These are phyloP conservation scores for Cryptotermes secundus DNA, from an alignment of 1,140 invertebrate species.

Conservation along the genomic window DNA sequence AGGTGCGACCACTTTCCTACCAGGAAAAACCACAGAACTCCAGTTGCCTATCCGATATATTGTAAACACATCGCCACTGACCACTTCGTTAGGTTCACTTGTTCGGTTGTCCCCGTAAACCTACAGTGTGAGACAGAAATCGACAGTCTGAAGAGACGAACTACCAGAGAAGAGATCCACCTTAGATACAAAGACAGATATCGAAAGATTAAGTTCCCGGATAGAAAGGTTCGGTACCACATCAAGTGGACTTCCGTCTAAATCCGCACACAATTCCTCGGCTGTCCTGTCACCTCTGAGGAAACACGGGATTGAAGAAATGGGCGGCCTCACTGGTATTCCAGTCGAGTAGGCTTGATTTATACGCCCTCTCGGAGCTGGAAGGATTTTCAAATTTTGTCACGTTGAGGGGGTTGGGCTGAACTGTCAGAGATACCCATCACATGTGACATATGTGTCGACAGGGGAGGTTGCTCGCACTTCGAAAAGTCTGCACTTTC, in stretches of 20 bases:
- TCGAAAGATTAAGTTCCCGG: neutral
- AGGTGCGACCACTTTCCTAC: no score
- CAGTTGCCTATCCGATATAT: no score
- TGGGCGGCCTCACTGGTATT: neutral
- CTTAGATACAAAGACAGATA: no score
- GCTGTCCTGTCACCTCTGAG: neutral
- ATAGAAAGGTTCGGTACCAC: neutral
- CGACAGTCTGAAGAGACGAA: neutral
- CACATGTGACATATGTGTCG: neutral
- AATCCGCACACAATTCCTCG: no score
- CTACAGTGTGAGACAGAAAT: neutral
- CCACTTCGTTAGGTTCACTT: conserved; percentile 14
- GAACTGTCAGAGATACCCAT: neutral
- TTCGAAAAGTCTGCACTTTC: neutral
- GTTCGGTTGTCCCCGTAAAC: neutral
- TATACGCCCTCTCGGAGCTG: neutral
- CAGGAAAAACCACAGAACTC: no score
- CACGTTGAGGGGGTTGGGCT: neutral
- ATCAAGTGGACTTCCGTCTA: no score
- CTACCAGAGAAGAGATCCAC: neutral
- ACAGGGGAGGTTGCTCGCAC: neutral
- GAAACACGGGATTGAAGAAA: neutral
- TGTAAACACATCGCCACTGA: neutral
- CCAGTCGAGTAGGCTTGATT: neutral
- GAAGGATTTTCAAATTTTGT: conserved; percentile 5